Evolutionary conservation across 2,888 invertebrate genomes (phyloP), one percentile per base, ranked within the genome.

Genomic region (Fabriciana adippe): DNA sequence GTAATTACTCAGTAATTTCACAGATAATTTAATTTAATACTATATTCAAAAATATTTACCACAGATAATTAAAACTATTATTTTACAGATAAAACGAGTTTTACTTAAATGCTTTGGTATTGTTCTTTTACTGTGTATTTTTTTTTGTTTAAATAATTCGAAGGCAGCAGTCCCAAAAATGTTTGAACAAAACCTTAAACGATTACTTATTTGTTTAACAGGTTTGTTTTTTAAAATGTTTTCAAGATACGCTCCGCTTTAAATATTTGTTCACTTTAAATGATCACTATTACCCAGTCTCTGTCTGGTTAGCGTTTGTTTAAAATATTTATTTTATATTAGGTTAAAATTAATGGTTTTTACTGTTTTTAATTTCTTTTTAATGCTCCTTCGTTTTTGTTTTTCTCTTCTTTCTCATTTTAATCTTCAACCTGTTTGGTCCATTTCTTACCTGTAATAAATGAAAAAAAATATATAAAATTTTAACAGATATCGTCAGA

Each of bases 321-420:
- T 78, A 73, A 69, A 69, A 73, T 70, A 72, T 75, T 76, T 67
- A 70, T 74, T 77, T 75, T 75, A 73, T 74, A 57, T 63, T 72
- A 67, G 51, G 57, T 69, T 65, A 16, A 45, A 62, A 54, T 59
- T 65, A 41, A 65, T 65, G 55, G 69, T 55, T 67, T 67, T 54
- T 57, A 35, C 16, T 45, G 47, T 56, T 62, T 63, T 55, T n/a
- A 35, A 45, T 69, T 55, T 41, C 14, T 55, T 68, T 67, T 69
- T 74, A 72, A 70, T 65, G 67, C 15, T 65, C 73, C 74, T 77
- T 73, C 48, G 68, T 74, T 79, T 74, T 81, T 71, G 79, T 77
- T 88, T 90, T 92, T 87, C 91, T 90, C 88, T 89, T 91, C 81
- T 92, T 92, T 90, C 85, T 89, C 92, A 90, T 92, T 87, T 86